Conservation (phyloP, 2,797 vertebrate genomes). For the Pangasius krempfi region DNA sequence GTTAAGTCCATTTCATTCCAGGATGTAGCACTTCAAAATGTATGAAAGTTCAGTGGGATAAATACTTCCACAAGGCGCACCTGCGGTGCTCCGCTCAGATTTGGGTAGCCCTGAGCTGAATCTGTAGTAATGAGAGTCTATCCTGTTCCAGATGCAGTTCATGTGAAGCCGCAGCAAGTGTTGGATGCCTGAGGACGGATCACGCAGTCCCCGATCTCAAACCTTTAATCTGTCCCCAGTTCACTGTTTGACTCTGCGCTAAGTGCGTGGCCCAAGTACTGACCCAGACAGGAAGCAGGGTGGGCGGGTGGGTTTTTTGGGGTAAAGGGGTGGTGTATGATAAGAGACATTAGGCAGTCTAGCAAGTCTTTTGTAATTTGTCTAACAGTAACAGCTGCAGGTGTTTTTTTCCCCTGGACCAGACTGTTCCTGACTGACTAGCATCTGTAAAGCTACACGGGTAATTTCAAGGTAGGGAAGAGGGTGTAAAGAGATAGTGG, state of each 20-base stretch:
- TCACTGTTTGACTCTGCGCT: constrained; percentile 77
- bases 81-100: background rate
- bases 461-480: constrained; percentile 41
- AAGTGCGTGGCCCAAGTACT: constrained; percentile 67
- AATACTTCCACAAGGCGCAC: background rate
- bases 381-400: constrained; percentile 72
- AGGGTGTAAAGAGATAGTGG: constrained; percentile 18
- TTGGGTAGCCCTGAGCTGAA: background rate
- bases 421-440: constrained; percentile 59
- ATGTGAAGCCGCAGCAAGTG: constrained; percentile 79
- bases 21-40: background rate
- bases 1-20: background rate
- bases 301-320: constrained; percentile 27
- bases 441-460: constrained; percentile 62
- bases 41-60: background rate
- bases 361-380: constrained; percentile 67
- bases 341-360: constrained; percentile 57
- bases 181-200: constrained; percentile 73
- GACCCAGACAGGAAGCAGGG: constrained; percentile 66
- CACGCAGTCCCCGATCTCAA: constrained; percentile 72
- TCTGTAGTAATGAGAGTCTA: background rate
- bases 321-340: constrained; percentile 50
- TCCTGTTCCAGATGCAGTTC: constrained; percentile 88
- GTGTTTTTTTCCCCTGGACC: constrained; percentile 67
- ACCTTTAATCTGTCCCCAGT: constrained; percentile 78